A percentile compares a stretch with the other conserved stretches of the same genome.
phyloP scores from a whole-genome alignment of 2,797 vertebrate genomes.

The Bothrops alternatus region DNA sequence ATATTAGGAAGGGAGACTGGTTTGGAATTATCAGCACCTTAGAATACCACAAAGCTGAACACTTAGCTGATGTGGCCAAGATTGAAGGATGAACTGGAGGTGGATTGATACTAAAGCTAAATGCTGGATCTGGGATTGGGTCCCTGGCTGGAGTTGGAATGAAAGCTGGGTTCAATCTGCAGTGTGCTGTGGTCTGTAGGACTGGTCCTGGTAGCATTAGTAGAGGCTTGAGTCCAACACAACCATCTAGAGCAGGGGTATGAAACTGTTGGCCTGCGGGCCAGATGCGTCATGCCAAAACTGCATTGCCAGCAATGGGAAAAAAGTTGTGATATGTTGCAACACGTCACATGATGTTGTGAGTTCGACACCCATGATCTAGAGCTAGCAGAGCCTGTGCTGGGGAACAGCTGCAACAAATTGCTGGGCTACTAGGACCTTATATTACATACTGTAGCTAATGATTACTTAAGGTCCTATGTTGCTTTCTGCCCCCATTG shows the following conservation, averaged over 20 bases:
- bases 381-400: not conserved
- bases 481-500: not conserved
- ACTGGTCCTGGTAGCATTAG: not conserved
- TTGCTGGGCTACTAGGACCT: not conserved
- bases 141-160: not conserved
- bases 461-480: not conserved
- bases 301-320: too few relatives aligned
- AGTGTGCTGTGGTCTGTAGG: not conserved
- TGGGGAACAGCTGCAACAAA: not conserved
- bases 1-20: not conserved
- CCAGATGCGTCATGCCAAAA: too few relatives aligned
- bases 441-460: not conserved
- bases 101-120: not conserved
- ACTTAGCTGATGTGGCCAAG: not conserved
- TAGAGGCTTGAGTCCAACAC: not conserved
- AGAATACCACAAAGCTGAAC: not conserved
- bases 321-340: too few relatives aligned
- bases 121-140: not conserved
- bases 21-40: not conserved
- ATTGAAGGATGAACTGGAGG: not conserved
- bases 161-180: not conserved
- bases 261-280: too few relatives aligned
- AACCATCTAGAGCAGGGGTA: not conserved
- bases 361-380: too few relatives aligned
- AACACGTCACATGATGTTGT: too few relatives aligned